Evolutionary conservation across 2,113 vertebrate species (phyloP), one percentile per base, ranked within the genome.

Genomic region (Actenoides hombroni): DNA sequence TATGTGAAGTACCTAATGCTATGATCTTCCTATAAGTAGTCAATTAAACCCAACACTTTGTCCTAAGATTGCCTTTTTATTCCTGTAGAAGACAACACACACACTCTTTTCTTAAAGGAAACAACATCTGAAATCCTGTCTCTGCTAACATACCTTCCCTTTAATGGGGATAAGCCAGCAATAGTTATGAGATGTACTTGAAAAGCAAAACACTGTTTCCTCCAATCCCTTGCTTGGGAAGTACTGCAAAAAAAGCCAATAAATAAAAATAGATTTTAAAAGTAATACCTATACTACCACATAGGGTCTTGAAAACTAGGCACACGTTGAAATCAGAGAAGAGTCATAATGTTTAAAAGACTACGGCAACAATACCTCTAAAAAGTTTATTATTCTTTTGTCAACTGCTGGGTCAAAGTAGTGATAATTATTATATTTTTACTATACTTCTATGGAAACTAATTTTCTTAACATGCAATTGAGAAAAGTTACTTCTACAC

Each of bases 401-500:
- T 89, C 53, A 87, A 46, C 61, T 85, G 68, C n/a, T 80, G 35
- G 53, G 49, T 82, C 44, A 88, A 91, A 80, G 11, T 42, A 95
- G 39, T 77, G 20, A 68, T 48, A 94, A 93, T 83, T 70, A 86
- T 51, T 53, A 28, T 18, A 70, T 92, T 95, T 88, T 94, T 73
- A 80, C 61, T 71, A 64, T 74, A 96, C 57, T n/a, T 65, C 35
- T 83, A 56, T 69, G 60, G 46, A 93, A 95, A 96, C 92, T 90
- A 81, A 94, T 92, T 93, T 92, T 60, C 67, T 88, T 10, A 74
- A 39, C 70, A 48, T 39, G 14, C 91, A 96, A 95, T 94, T 91
- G 94, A 33, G 51, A 59, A 68, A 91, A 95, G 39, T 80, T 61
- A 81, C n/a, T 37, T 92, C 89, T 65, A 29, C 60, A 31, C 54